These are phyloP conservation scores for Hydractinia echinata DNA, from an alignment of 30 jellyfish, hydroid and myxozoan species.

Conservation along the genomic window DNA sequence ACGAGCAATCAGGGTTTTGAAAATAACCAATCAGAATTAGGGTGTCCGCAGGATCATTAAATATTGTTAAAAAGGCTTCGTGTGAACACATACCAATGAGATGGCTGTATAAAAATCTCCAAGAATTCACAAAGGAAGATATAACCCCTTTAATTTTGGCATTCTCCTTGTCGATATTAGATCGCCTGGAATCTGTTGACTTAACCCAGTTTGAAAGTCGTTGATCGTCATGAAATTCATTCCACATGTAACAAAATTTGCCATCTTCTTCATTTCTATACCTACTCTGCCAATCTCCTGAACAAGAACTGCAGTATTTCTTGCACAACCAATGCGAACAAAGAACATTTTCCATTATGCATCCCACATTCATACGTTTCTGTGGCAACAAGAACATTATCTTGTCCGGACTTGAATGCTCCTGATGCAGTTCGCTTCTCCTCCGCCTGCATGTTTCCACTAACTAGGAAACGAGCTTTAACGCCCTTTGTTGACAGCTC, in stretches of 20 bases:
- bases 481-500: background rate
- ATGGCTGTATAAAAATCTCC: too few species aligned
- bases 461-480: background rate
- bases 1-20: too few species aligned
- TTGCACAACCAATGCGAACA: background rate
- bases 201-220: conserved; percentile 1
- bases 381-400: background rate
- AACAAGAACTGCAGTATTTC: background rate
- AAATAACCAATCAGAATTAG: too few species aligned
- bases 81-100: too few species aligned
- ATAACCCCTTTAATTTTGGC: background rate
- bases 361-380: background rate
- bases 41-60: too few species aligned
- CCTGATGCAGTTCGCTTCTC: background rate
- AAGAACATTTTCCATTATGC: background rate
- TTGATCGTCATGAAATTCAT: conserved; percentile 2
- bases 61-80: too few species aligned
- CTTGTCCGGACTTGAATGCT: background rate
- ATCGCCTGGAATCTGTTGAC: background rate
- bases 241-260: background rate
- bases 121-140: background rate
- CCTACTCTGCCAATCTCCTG: conserved; percentile 8
- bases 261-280: background rate
- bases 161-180: background rate
- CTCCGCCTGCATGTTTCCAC: background rate